Evolutionary conservation across 2,888 invertebrate genomes (phyloP), one percentile per base, ranked within the genome.

Genomic region (Pandemis corylana): DNA sequence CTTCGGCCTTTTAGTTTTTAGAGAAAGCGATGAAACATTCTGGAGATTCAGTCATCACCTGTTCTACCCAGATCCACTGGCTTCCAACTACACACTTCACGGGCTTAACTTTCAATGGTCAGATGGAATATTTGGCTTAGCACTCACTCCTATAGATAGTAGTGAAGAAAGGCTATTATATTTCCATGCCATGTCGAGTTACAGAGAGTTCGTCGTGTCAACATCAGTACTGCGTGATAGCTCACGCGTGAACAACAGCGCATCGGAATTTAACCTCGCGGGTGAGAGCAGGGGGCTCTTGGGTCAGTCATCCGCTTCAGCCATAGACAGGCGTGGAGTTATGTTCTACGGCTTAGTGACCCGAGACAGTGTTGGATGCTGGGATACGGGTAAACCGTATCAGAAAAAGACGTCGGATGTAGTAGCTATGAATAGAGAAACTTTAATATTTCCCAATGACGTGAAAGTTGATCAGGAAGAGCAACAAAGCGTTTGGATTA

Each of bases 131-230:
- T 97, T 97, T 82, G 97, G 97, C 0, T 89, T 97, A 79, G 96
- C 97, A 0, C 83, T 97, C 63, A 95, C 96, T n/a, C 96, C 96
- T 3, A 84, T 91, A 2, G 83, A 91, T 70, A 82, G 89, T 62
- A 85, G 88, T 15, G 84, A 90, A 28, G 96, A 97, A 67, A 94
- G 97, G 68, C 92, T 96, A 4, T 85, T 98, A 41, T 97, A 96
- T 84, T 98, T 97, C 85, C 97, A 98, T 88, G 96, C 98, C 0
- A 96, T 98, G 96, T 97, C 98, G 0, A 97, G 97, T 85, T 96
- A 96, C 81, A 95, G 96, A 80, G 97, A 98, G 85, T 98, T 97
- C 86, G 96, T 95, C 75, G 96, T 97, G 0, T 95, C 95, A 46
- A 96, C 97, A 0, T 95, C 96, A 0, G 90, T 96, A 0, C 89